Conservation (phyloP, 2,113 vertebrate genomes). For the Maccullochella peelii region DNA sequence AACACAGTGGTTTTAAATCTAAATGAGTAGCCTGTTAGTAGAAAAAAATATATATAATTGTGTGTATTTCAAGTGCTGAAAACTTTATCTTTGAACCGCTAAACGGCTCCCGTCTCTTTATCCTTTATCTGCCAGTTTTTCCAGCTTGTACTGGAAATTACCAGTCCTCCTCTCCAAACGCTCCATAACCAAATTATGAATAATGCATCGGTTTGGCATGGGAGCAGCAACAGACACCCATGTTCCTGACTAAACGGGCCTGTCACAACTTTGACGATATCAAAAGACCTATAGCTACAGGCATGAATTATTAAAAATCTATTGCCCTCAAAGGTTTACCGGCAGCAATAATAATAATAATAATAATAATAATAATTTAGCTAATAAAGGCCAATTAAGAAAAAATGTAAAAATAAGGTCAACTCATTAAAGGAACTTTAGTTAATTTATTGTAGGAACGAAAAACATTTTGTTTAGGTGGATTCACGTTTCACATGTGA, state of each 20-base stretch:
- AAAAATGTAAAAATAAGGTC: slow-evolving; percentile 57
- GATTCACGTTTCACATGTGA: slow-evolving; percentile 86
- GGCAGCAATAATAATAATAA: slow-evolving; percentile 27
- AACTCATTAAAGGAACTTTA: slow-evolving; percentile 83
- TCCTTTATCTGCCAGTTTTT: slow-evolving; percentile 64
- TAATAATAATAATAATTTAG: slow-evolving; percentile 40
- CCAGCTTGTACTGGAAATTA: slow-evolving; percentile 70
- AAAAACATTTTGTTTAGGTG: slow-evolving; percentile 83
- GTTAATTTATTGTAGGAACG: slow-evolving; percentile 86
- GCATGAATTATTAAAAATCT: slow-evolving; percentile 75
- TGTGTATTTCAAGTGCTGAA: slow-evolving; percentile 16
- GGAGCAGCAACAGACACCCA: slow-evolving; percentile 65
- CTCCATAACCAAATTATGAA: slow-evolving; percentile 77
- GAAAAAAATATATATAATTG: neutral
- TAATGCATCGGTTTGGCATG: slow-evolving; percentile 76
- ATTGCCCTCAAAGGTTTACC: slow-evolving; percentile 31
- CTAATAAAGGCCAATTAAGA: slow-evolving; percentile 31
- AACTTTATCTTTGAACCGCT: slow-evolving; percentile 48
- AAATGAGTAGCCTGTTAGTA: neutral
- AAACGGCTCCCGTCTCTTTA: slow-evolving; percentile 26
- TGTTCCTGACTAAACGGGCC: slow-evolving; percentile 79
- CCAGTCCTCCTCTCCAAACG: slow-evolving; percentile 67
- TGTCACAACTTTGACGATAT: slow-evolving; percentile 79
- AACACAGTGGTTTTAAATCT: slow-evolving; percentile 19
- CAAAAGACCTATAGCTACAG: slow-evolving; percentile 71